These are phyloP conservation scores for Phylloscopus whistleri DNA, from an alignment of 2,113 vertebrate genomes.

Conservation along the genomic window DNA sequence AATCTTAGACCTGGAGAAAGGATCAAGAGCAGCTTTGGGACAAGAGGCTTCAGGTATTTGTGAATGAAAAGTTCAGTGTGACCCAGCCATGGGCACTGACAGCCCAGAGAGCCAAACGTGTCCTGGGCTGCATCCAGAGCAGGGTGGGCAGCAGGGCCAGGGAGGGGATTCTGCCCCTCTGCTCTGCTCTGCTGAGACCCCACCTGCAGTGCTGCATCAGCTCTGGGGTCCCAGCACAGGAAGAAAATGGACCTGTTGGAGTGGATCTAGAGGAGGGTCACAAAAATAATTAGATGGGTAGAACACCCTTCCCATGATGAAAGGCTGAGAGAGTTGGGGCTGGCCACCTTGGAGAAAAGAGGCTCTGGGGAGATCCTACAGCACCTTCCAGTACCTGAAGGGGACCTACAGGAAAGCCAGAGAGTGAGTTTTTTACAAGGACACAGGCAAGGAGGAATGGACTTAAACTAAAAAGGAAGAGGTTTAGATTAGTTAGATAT, in stretches of 20 bases:
- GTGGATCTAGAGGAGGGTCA: not conserved
- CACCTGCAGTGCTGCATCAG: not conserved
- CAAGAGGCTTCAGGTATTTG: not conserved
- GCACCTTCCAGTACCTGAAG: not conserved
- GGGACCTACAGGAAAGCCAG: not conserved
- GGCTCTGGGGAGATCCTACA: not conserved
- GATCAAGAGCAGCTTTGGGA: not conserved
- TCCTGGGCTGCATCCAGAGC: not conserved
- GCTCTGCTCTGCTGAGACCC: not conserved
- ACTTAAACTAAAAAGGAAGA: not conserved
- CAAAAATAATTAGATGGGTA: not conserved
- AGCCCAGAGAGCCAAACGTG: accelerated
- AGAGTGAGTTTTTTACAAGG: not conserved
- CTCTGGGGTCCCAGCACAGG: not conserved
- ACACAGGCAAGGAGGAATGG: not conserved
- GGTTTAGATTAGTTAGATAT: not conserved
- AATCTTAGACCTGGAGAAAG: not conserved
- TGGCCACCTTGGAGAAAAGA: not conserved
- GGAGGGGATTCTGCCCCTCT: not conserved
- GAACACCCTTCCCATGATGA: not conserved
- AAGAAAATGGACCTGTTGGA: not conserved
- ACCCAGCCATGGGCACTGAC: accelerated
- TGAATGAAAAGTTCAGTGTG: not conserved
- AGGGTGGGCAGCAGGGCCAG: accelerated
- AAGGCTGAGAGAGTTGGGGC: not conserved